phyloP scores from a whole-genome alignment of 2,113 vertebrate species.

The Romanogobio albipinnatus region DNA sequence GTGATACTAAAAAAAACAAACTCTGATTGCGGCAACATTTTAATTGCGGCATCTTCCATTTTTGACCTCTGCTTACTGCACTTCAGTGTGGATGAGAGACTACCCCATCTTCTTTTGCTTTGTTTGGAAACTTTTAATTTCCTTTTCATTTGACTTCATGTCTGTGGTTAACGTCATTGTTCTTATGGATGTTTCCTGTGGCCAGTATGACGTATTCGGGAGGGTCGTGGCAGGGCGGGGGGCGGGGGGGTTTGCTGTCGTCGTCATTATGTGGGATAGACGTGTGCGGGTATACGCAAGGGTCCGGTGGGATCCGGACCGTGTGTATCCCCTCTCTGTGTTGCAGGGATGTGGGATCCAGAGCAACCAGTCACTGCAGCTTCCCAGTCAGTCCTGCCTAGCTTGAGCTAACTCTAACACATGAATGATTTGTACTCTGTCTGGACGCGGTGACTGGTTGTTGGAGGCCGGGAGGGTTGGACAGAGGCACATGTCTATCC shows the following conservation, averaged over 20 bases:
- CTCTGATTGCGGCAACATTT: conserved; percentile 53
- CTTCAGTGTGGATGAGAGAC: conserved; percentile 88
- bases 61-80: conserved; percentile 84
- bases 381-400: background rate
- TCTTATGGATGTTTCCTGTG: conserved; percentile 81
- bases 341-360: conserved; percentile 71
- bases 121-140: conserved; percentile 62
- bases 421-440: background rate
- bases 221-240: conserved; percentile 52
- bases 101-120: conserved; percentile 78
- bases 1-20: conserved; percentile 86
- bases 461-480: conserved; percentile 72
- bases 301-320: conserved; percentile 59
- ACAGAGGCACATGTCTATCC: conserved; percentile 87
- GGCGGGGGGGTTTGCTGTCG: background rate
- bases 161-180: conserved; percentile 81
- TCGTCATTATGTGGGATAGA: conserved; percentile 76
- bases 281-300: conserved; percentile 80
- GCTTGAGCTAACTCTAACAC: conserved; percentile 23
- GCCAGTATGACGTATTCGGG: conserved; percentile 80
- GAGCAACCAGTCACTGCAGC: conserved; percentile 83
- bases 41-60: conserved; percentile 71
- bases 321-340: conserved; percentile 71
- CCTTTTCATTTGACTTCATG: conserved; percentile 56
- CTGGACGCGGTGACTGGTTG: conserved; percentile 80